phyloP scores from a whole-genome alignment of 2,113 vertebrate genomes.

The Pseudopipra pipra region DNA sequence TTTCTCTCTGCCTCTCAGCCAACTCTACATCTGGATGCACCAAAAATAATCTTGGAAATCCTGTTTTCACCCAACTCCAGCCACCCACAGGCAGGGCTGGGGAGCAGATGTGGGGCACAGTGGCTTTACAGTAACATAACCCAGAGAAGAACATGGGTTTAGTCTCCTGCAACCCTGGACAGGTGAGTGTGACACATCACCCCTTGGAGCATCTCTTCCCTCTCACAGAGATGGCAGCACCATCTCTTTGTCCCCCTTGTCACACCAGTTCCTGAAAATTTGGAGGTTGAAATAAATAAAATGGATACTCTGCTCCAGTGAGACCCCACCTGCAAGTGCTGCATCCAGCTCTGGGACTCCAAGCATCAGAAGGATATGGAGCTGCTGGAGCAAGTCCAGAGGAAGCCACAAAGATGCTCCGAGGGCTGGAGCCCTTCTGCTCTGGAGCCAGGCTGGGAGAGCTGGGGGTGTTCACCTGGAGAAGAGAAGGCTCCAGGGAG shows the following conservation, averaged over 20 bases:
- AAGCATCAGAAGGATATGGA: rapidly evolving
- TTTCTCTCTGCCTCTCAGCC: not conserved
- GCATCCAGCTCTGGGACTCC: not conserved
- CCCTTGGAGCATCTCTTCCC: not conserved
- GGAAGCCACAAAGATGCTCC: not conserved
- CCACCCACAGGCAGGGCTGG: not conserved
- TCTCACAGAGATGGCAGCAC: not conserved
- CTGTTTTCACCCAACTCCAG: not conserved
- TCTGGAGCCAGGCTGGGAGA: not conserved
- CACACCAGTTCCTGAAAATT: not conserved
- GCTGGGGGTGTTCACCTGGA: not conserved
- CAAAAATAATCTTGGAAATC: not conserved
- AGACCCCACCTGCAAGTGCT: not conserved
- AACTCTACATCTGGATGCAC: not conserved
- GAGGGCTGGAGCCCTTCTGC: not conserved
- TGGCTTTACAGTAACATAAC: not conserved
- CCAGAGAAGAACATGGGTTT: not conserved
- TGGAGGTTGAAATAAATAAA: not conserved
- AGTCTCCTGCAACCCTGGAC: not conserved
- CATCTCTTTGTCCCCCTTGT: not conserved
- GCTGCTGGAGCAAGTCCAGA: not conserved
- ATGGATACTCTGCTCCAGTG: not conserved
- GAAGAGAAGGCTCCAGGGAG: not conserved
- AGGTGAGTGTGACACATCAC: not conserved
- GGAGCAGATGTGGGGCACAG: not conserved